phyloP scores from a whole-genome alignment of 2,113 vertebrate species.

The Cephalopholis sonnerati region DNA sequence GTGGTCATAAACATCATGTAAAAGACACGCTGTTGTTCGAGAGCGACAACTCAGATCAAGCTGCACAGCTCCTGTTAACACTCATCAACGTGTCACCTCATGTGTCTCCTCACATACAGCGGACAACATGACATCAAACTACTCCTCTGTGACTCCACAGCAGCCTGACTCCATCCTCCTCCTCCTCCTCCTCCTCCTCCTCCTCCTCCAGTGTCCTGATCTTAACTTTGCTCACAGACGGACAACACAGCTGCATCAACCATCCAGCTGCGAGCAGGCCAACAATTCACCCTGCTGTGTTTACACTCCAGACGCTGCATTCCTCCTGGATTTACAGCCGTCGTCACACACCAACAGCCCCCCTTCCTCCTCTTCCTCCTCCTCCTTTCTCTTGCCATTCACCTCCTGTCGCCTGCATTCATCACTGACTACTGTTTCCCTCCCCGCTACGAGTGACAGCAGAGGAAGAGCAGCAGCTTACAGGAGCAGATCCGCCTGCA shows the following conservation, averaged over 20 bases:
- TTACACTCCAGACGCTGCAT: slow-evolving; percentile 1
- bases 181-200: no score
- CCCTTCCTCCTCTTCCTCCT: neutral
- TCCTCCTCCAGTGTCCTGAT: slow-evolving; percentile 4
- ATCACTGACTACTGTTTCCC: neutral
- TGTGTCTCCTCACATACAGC: no score
- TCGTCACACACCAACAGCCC: neutral
- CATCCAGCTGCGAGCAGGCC: slow-evolving; percentile 6
- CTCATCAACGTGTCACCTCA: no score
- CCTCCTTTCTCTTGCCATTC: slow-evolving; percentile 9
- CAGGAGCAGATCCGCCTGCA: slow-evolving; percentile 89
- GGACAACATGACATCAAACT: no score
- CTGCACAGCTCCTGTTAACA: no score
- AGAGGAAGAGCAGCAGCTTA: slow-evolving; percentile 78
- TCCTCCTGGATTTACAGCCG: slow-evolving; percentile 18
- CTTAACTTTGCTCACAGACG: slow-evolving; percentile 1
- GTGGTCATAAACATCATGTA: neutral
- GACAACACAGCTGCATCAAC: neutral
- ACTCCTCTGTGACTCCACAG: no score
- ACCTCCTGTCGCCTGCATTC: slow-evolving; percentile 10
- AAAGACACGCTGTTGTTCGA: no score
- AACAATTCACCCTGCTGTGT: slow-evolving; percentile 11
- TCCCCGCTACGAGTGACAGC: neutral
- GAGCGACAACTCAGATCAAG: no score
- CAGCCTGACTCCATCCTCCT: neutral